Evolutionary conservation across 1,140 invertebrate genomes (phyloP), one percentile per base, ranked within the genome.

Genomic region (Zaprionus ornatus): DNA sequence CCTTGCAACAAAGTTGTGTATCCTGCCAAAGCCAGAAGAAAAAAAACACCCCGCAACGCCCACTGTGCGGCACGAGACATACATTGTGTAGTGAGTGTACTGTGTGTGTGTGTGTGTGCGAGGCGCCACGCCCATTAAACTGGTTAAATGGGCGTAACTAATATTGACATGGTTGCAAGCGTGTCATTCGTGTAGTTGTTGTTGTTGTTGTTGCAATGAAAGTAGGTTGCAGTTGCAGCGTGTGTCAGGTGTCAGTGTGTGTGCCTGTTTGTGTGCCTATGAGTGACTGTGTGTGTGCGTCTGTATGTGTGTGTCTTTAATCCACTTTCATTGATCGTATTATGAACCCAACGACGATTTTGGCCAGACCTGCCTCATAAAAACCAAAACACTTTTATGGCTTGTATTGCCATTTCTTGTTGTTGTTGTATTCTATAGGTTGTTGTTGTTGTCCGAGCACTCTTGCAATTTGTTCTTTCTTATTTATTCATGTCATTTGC

Each of bases 271-370:
- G 52, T 17, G 27, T 61, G 45, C 10, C 54, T 21, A 4, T 61
- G 45, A 42, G 57, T 19, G 27, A 2, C 1, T 21, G n/a, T 72
- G 52, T 61, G 45, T 19, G 23, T 23, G 23, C 48, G n/a, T 61
- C 15, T 52, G 75, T 60, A 23, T 70, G 35, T 77, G 68, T 65
- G 32, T 57, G 74, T 50, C 70, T 48, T 70, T 87, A 87, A 87
- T 88, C 83, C 84, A 88, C 80, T 83, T 88, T 80, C 84, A 88
- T 87, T 82, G 83, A 80, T 87, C 77, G 83, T 79, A 82, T 68
- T 79, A 70, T 79, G 77, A 57, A 66, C 63, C 54, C 37, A 19
- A 74, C 67, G 27, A 59, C 45, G 48, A 67, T 60, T 82, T 66
- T 79, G 29, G 64, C 48, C 73, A 72, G 37, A 54, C 32, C 37